Evolutionary conservation across 2,888 invertebrate genomes (phyloP).

Genomic region (Ceriagrion tenellum): DNA sequence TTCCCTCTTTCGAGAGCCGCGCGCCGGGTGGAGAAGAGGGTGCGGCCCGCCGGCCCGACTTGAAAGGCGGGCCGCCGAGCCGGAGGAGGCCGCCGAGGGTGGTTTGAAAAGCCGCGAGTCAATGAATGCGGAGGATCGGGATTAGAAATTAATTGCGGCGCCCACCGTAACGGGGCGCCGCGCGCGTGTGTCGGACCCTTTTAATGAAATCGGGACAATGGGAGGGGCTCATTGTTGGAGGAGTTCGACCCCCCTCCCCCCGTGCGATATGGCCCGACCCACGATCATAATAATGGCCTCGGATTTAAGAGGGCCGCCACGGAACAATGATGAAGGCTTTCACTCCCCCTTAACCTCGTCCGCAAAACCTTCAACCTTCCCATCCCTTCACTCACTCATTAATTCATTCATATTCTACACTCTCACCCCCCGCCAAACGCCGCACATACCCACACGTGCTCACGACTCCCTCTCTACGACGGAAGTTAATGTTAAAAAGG

Average conservation of each 20-base stretch:
- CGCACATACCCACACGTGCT: background rate
- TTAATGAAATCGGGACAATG: constrained; percentile 17
- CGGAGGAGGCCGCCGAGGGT: too few species aligned
- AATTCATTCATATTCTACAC: too few species aligned
- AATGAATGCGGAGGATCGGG: constrained; percentile 13
- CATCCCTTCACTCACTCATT: too few species aligned
- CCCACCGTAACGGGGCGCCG: background rate
- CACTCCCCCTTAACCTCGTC: background rate
- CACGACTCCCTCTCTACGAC: background rate
- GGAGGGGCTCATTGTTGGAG: background rate
- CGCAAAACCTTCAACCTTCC: too few species aligned
- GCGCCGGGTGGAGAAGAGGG: background rate
- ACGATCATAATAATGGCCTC: background rate
- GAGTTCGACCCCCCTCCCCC: background rate
- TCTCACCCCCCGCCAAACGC: background rate
- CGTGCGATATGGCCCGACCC: background rate
- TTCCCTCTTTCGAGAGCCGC: too few species aligned
- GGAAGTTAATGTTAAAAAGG: too few species aligned
- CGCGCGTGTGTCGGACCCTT: background rate
- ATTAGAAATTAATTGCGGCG: constrained; percentile 26
- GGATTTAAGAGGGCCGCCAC: background rate
- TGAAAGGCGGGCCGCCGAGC: too few species aligned
- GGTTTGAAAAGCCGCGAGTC: constrained; percentile 20
- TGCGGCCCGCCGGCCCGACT: too few species aligned
- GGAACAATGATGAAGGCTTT: background rate